Evolutionary conservation across 2,888 invertebrate genomes (phyloP).

Genomic region (Microplitis deprimator): DNA sequence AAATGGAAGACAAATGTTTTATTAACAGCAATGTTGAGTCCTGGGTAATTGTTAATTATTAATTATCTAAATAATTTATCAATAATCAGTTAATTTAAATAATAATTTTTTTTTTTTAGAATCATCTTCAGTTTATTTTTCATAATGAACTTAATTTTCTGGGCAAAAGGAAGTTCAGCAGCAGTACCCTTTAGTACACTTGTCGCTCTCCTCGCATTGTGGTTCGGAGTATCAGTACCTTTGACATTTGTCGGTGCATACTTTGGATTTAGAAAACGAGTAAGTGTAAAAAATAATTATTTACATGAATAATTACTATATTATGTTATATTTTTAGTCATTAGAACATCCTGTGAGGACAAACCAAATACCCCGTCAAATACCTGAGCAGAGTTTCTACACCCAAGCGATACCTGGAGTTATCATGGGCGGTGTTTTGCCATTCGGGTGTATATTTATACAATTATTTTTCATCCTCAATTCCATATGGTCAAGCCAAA

Average conservation of each 20-base stretch:
- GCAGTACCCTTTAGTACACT: slow-evolving; percentile 98
- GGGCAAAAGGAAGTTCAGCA: slow-evolving; percentile 96
- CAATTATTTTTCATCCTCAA: slow-evolving; percentile 99
- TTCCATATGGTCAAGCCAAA: slow-evolving; percentile 96
- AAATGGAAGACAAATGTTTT: slow-evolving; percentile 99
- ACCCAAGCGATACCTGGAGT: slow-evolving; percentile 96
- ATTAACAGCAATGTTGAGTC: slow-evolving; percentile 95
- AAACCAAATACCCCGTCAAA: slow-evolving; percentile 98
- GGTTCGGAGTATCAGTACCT: slow-evolving; percentile 99
- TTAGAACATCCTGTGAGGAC: slow-evolving; percentile 98
- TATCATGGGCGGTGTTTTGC: slow-evolving; percentile 98
- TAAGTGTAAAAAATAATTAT: slow-evolving; percentile 70
- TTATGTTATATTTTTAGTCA: slow-evolving; percentile 75
- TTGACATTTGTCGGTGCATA: slow-evolving; percentile 98
- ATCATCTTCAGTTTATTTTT: slow-evolving; percentile 98
- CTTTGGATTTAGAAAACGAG: slow-evolving; percentile 97
- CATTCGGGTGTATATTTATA: slow-evolving; percentile 98
- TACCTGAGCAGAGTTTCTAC: slow-evolving; percentile 98
- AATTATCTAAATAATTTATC: not conserved
- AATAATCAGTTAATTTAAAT: not conserved
- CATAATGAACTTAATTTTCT: slow-evolving; percentile 95
- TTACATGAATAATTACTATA: not conserved
- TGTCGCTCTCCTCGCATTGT: slow-evolving; percentile 92
- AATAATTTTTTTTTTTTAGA: slow-evolving; percentile 73
- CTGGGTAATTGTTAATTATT: slow-evolving; percentile 79